These are phyloP conservation scores for Apis mellifera DNA, from an alignment of 1,140 invertebrate genomes.

Conservation along the genomic window DNA sequence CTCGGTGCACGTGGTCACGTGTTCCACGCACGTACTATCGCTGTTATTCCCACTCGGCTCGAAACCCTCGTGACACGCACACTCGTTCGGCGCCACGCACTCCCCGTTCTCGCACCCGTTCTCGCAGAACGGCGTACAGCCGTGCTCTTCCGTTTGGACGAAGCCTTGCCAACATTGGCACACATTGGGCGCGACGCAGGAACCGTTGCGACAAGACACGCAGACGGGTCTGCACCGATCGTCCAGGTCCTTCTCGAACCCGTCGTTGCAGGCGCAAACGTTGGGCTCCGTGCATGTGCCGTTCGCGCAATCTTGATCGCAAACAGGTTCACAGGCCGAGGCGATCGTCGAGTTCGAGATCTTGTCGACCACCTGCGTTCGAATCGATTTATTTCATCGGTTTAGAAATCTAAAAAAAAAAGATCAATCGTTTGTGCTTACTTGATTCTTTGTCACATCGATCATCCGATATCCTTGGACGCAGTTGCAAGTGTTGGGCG, in stretches of 20 bases:
- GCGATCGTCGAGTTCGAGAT: not conserved
- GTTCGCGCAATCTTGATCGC: conserved; percentile 67
- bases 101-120: conserved; percentile 64
- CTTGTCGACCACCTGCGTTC: not conserved
- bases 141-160: conserved; percentile 15
- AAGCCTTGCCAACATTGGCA: conserved; percentile 66
- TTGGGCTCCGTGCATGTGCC: conserved; percentile 64
- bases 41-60: not conserved
- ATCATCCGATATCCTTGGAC: conserved; percentile 56
- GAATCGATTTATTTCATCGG: not conserved
- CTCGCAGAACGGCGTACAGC: conserved; percentile 57
- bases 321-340: conserved; percentile 69
- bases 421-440: not conserved
- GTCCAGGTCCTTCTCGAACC: conserved; percentile 54
- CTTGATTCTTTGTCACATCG: not conserved
- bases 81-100: conserved; percentile 68
- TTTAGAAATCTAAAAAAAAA: not conserved
- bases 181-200: conserved; percentile 62
- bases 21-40: conserved; percentile 35
- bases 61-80: conserved; percentile 62
- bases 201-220: conserved; percentile 59
- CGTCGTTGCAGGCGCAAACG: conserved; percentile 66
- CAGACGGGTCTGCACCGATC: conserved; percentile 56
- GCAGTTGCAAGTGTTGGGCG: conserved; percentile 62
- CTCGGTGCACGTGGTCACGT: conserved; percentile 32